Evolutionary conservation across 2,113 vertebrate genomes (phyloP), one percentile per base, ranked within the genome.

Genomic region (Galemys pyrenaicus): DNA sequence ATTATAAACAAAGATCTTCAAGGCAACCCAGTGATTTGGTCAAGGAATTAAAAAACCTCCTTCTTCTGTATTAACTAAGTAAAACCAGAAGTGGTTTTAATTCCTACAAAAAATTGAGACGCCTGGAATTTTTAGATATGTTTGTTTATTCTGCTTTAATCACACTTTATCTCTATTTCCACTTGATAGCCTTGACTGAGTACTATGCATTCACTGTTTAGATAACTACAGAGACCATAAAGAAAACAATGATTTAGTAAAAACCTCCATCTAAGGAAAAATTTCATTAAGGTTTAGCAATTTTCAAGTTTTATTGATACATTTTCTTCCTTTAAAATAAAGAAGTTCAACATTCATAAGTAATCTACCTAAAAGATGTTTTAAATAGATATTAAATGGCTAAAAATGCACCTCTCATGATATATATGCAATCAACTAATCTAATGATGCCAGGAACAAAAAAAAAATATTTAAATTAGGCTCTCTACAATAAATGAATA

Each of bases 1-100:
- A 98, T 95, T 92, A 97, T 96, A 98, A 98, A 98, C 97, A 98
- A 98, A 97, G 87, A 87, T 97, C 98, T 98, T 98, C 92, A 80
- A 96, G 96, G 96, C 95, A 97, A 97, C 80, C 97, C 94, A 97
- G 97, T 97, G 95, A 97, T 98, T 97, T 94, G 62, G 74, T 97
- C 95, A 96, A 97, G 93, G 95, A 98, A 98, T 97, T 15, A 56
- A 90, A 98, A 97, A 97, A 93, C 89, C 95, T 81, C 70, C 64
- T 10, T 71, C 20, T 89, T 95, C 95, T 97, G 94, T 97, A 95
- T 96, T 32, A 92, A n/a, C 8, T 70, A 0, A 0, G 92, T 87
- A 91, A 96, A 92, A 94, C 39, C 1, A 6, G 77, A 88, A 95
- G 96, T 89, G 56, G 89, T 92, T 96, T 91, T 92, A 71, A 94